phyloP scores from a whole-genome alignment of 2,113 vertebrate species.

The Seriola rivoliana region DNA sequence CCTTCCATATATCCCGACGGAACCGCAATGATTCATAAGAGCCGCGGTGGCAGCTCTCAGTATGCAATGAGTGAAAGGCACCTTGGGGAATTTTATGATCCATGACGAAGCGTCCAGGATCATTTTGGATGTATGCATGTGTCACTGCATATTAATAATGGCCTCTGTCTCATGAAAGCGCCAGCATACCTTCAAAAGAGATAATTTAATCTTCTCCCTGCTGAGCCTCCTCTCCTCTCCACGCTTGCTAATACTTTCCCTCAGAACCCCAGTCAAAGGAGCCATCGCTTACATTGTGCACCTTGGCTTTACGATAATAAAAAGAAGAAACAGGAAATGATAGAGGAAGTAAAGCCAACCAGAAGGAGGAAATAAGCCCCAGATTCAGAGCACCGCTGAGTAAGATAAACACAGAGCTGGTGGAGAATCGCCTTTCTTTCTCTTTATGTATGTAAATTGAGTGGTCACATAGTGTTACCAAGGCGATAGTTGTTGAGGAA shows the following conservation, averaged over 20 bases:
- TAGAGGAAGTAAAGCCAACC: conserved; percentile 49
- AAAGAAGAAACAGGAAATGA: conserved; percentile 66
- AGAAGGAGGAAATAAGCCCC: conserved; percentile 62
- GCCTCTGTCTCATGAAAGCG: conserved; percentile 78
- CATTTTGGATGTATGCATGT: conserved; percentile 83
- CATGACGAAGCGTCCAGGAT: conserved; percentile 80
- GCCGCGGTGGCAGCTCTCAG: conserved; percentile 66
- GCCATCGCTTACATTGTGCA: conserved; percentile 62
- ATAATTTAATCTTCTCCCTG: conserved; percentile 80
- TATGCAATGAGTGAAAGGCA: conserved; percentile 81
- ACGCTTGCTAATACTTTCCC: conserved; percentile 66
- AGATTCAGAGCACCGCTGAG: conserved; percentile 40
- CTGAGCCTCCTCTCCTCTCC: conserved; percentile 63
- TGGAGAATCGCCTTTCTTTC: conserved; percentile 46
- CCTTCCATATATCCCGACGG: conserved; percentile 58
- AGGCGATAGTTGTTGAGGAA: conserved; percentile 26
- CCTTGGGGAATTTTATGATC: conserved; percentile 86
- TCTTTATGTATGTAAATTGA: conserved; percentile 56
- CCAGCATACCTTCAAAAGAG: conserved; percentile 76
- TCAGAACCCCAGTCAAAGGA: conserved; percentile 65
- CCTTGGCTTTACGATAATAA: conserved; percentile 62
- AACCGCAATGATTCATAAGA: conserved; percentile 73
- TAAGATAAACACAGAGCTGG: conserved; percentile 64
- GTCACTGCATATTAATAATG: conserved; percentile 86
- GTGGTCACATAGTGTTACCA: conserved; percentile 19